Base-by-base conservation (phyloP, 1,140 invertebrate genomes). In the Mactra quadrangularis region DNA sequence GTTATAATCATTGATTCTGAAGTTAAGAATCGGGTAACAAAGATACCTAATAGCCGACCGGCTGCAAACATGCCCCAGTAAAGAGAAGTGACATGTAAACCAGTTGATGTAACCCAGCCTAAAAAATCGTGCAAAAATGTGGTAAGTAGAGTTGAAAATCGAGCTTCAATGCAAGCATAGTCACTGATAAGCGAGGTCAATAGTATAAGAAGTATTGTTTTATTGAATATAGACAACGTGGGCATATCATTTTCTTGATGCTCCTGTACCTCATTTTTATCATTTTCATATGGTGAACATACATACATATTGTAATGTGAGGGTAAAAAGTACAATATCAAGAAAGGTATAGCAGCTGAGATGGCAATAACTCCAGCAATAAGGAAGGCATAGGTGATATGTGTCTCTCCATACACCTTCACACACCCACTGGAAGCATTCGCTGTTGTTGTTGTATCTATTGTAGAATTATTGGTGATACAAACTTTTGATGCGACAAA, bases 31-130 rank as follows among this genome's bases (percentile, higher is more conserved):
- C 70, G 22, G 17, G 75, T 74, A 11, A 87, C 31, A 13, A 82
- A 68, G 45, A 88, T 87, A 17, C 74, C 78, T 9, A 84, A 45
- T 64, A 88, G 84, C 25, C 87, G 66, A 1, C 75, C 77, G 2
- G 62, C 68, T 17, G 84, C 82, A 72, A 87, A 88, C 1, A 78
- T 82, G 25, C 72, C 83, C 87, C 87, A 88, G 66, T 71, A 87
- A 13, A 84, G 53, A 15, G 87, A 81, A 6, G 82, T 84, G 35
- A 87, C 33, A n/a, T 77, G 77, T 1, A 82, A 62, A 9, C 84
- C 84, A 25, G 71, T 53, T 13, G 72, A 22, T 27, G 84, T 88
- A 15, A 57, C 77, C 84, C 86, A 87, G 15, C 70, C 38, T 19
- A 87, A 38, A 41, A 84, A 64, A 38, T 81, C 82, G 0, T 84